These are phyloP conservation scores for Macaria liturata DNA, from an alignment of 2,888 invertebrate genomes.

Conservation along the genomic window DNA sequence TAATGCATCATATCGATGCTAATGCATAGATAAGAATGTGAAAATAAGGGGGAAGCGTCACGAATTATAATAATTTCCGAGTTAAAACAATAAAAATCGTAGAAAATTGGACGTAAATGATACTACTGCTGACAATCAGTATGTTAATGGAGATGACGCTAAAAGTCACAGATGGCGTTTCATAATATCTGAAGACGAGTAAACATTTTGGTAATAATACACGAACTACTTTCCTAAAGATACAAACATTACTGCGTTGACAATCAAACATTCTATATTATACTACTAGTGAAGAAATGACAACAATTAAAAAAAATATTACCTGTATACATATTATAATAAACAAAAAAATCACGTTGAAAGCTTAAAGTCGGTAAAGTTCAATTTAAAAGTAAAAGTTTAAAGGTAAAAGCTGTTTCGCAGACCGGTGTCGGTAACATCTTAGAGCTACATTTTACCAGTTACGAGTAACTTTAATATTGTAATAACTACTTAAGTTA, in stretches of 20 bases:
- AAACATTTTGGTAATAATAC: too few species aligned
- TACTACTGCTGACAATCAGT: neutral
- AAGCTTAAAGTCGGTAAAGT: conserved; percentile 15
- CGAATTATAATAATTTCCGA: conserved; percentile 1
- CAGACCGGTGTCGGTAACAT: conserved; percentile 9
- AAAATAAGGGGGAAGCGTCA: conserved; percentile 16
- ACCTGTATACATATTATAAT: neutral
- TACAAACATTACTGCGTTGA: too few species aligned
- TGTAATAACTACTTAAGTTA: too few species aligned
- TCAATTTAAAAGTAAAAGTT: conserved; percentile 25
- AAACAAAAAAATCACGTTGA: conserved; percentile 15
- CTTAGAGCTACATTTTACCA: neutral
- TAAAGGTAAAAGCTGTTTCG: conserved; percentile 17
- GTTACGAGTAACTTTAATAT: too few species aligned
- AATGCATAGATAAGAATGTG: conserved; percentile 18
- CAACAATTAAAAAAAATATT: neutral
- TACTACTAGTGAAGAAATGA: too few species aligned
- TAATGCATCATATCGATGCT: conserved; percentile 23
- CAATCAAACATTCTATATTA: too few species aligned
- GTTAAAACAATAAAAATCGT: neutral
- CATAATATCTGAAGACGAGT: too few species aligned
- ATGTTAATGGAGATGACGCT: too few species aligned
- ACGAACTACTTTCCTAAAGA: too few species aligned
- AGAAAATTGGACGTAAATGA: neutral
- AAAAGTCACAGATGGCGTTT: too few species aligned